A percentile compares a stretch with the other conserved stretches of the same genome.
phyloP scores from a whole-genome alignment of 2,113 vertebrate genomes.

The Microtus richardsoni region DNA sequence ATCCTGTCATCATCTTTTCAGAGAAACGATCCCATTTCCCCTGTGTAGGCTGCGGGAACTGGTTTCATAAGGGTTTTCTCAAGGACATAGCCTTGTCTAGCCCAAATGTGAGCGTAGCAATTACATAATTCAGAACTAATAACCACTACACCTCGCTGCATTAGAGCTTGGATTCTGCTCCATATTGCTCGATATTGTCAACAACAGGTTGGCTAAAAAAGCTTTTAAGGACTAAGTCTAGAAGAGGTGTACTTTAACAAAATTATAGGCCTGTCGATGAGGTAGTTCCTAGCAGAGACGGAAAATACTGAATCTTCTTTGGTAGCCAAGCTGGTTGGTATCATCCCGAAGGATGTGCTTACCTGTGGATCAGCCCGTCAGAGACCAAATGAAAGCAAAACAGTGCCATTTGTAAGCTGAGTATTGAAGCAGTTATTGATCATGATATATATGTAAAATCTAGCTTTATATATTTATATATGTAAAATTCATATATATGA shows the following conservation, averaged over 20 bases:
- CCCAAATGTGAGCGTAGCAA: neutral
- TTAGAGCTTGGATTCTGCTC: neutral
- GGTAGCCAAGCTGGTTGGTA: neutral
- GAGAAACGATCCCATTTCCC: neutral
- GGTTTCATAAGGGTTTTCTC: slow-evolving; percentile 16
- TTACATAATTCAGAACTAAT: slow-evolving; percentile 29
- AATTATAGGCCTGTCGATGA: slow-evolving; percentile 10
- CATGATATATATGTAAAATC: neutral
- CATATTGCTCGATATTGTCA: slow-evolving; percentile 25
- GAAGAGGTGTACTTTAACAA: slow-evolving; percentile 7
- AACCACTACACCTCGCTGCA: neutral
- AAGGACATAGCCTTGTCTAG: neutral
- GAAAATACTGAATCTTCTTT: neutral
- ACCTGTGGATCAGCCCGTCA: neutral
- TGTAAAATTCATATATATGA: too few species aligned
- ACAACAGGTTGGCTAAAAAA: neutral
- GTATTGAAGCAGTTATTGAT: neutral
- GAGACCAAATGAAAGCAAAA: slow-evolving; percentile 22
- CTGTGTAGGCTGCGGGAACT: neutral
- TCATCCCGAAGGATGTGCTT: neutral
- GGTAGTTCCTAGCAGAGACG: neutral
- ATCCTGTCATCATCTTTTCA: neutral
- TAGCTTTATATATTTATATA: too few species aligned
- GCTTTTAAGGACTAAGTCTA: slow-evolving; percentile 11
- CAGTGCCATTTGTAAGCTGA: neutral